Conservation (phyloP, 2,113 vertebrate species). For the Equus quagga region DNA sequence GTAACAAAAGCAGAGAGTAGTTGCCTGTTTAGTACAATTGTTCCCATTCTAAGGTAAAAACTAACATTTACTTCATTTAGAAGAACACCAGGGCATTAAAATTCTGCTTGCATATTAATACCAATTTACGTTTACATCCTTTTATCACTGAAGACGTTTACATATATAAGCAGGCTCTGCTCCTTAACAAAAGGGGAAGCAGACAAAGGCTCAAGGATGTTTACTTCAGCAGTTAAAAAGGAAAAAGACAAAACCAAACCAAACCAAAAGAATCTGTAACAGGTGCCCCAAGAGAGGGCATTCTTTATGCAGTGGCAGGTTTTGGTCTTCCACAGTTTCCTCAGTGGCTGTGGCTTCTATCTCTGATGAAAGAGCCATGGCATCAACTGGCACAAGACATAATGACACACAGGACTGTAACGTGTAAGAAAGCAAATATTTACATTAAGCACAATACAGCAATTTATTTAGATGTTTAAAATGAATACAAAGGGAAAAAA, state of each 20-base stretch:
- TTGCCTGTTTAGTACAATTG: slow-evolving; percentile 38
- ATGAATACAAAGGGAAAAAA: slow-evolving; percentile 96
- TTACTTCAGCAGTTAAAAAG: slow-evolving; percentile 57
- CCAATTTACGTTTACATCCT: slow-evolving; percentile 37
- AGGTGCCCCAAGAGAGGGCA: slow-evolving; percentile 40
- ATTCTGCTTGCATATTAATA: slow-evolving; percentile 40
- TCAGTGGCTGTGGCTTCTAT: background rate
- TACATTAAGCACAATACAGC: slow-evolving; percentile 98
- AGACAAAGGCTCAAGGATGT: slow-evolving; percentile 57
- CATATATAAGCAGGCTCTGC: slow-evolving; percentile 52
- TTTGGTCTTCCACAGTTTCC: background rate
- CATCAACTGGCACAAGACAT: background rate
- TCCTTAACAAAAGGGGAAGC: slow-evolving; percentile 60
- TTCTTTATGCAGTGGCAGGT: background rate
- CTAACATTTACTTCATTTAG: slow-evolving; percentile 24
- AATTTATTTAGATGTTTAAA: slow-evolving; percentile 99
- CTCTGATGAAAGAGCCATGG: slow-evolving; percentile 16
- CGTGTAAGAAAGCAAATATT: slow-evolving; percentile 88
- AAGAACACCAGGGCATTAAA: slow-evolving; percentile 19
- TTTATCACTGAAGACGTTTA: slow-evolving; percentile 43
- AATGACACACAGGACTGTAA: slow-evolving; percentile 61
- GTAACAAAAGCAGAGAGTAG: slow-evolving; percentile 28
- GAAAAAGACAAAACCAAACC: background rate
- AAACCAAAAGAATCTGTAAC: background rate
- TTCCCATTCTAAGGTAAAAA: slow-evolving; percentile 48